phyloP scores from a whole-genome alignment of 2,888 invertebrate genomes.

The Baccha elongata region DNA sequence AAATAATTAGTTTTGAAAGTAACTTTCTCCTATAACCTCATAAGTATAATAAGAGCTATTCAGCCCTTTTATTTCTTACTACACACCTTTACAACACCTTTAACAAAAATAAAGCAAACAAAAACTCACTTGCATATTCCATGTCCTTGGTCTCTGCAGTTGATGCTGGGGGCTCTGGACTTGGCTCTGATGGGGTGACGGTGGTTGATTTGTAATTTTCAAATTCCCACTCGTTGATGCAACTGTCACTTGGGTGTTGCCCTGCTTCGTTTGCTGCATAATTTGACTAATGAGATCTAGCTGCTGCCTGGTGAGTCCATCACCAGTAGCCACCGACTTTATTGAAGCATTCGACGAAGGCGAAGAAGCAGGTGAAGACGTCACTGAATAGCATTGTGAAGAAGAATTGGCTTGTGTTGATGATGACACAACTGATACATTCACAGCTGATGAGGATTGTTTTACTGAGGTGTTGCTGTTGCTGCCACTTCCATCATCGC shows the following conservation, averaged over 20 bases:
- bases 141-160: constrained; percentile 83
- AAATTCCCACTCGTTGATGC: constrained; percentile 76
- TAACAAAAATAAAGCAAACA: background rate
- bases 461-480: constrained; percentile 83
- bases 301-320: constrained; percentile 88
- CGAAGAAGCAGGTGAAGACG: constrained; percentile 78
- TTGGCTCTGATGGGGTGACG: constrained; percentile 77
- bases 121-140: constrained; percentile 84
- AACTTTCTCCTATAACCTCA: no score
- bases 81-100: background rate
- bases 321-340: constrained; percentile 82
- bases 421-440: constrained; percentile 68
- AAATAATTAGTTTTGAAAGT: no score
- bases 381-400: constrained; percentile 71
- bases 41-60: no score
- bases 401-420: constrained; percentile 64
- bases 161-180: constrained; percentile 76
- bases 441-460: constrained; percentile 63
- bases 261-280: constrained; percentile 89
- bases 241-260: constrained; percentile 82
- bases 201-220: constrained; percentile 75
- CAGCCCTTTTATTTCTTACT: no score
- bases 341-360: constrained; percentile 78
- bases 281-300: constrained; percentile 90
- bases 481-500: constrained; percentile 80